phyloP scores from a whole-genome alignment of 2,888 invertebrate species.

The Lasioglossum oenotherae region DNA sequence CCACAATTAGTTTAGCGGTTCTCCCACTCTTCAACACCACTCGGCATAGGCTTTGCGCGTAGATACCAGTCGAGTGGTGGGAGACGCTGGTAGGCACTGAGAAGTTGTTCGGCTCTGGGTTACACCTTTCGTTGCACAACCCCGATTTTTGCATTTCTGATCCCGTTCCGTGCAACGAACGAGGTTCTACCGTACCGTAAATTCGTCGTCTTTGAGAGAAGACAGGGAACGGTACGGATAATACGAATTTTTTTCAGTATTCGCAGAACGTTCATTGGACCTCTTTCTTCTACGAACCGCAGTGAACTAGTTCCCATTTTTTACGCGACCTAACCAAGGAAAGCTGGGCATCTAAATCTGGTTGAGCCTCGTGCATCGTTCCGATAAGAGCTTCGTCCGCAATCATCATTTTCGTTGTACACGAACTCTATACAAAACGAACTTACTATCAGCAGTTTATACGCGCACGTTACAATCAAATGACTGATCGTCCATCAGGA shows the following conservation, averaged over 20 bases:
- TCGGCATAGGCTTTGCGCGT: too few species aligned
- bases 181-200: not conserved
- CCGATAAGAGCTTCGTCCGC: not conserved
- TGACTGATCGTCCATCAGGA: too few species aligned
- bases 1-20: too few species aligned
- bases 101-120: too few species aligned
- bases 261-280: constrained; percentile 21
- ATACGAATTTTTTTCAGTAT: constrained; percentile 30
- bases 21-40: too few species aligned
- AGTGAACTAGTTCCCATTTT: not conserved
- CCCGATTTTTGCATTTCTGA: not conserved
- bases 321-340: not conserved
- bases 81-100: too few species aligned
- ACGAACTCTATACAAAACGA: not conserved
- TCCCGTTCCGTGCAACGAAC: too few species aligned
- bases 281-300: constrained; percentile 23
- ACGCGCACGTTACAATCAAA: not conserved
- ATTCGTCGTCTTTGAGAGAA: constrained; percentile 38
- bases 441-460: not conserved
- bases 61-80: too few species aligned
- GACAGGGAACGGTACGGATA: constrained; percentile 10
- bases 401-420: not conserved
- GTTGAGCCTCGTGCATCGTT: not conserved
- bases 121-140: too few species aligned
- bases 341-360: constrained; percentile 8